These are phyloP conservation scores for Pantherophis vulpinus DNA, from an alignment of 2,797 vertebrate species.

Conservation along the genomic window DNA sequence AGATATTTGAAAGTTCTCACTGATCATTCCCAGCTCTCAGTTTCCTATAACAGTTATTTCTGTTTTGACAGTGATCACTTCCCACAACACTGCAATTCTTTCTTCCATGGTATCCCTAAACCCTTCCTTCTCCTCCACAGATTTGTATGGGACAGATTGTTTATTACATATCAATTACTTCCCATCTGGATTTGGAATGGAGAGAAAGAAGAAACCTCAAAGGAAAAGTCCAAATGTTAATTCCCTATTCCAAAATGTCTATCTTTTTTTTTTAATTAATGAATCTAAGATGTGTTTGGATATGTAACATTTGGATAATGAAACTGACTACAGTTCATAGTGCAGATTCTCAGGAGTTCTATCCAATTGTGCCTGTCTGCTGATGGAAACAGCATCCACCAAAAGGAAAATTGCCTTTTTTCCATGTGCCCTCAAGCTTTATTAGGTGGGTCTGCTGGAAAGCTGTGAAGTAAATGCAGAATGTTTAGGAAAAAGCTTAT, in stretches of 20 bases:
- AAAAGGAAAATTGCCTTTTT: not conserved
- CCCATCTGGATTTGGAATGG: conserved; percentile 15
- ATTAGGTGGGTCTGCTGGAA: not conserved
- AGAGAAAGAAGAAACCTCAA: conserved; percentile 7
- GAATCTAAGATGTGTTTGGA: not conserved
- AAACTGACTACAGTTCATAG: not conserved
- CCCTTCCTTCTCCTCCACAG: not conserved
- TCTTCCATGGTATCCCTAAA: conserved; percentile 25
- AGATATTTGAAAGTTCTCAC: conserved; percentile 41
- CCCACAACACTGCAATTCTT: not conserved
- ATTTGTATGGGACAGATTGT: not conserved
- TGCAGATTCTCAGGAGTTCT: not conserved
- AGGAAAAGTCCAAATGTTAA: conserved; percentile 10
- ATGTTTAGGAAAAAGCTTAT: not conserved
- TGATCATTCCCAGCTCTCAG: conserved; percentile 2
- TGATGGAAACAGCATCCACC: not conserved
- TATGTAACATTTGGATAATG: not conserved
- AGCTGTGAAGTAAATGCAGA: not conserved
- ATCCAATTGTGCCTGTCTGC: not conserved
- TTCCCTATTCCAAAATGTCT: not conserved
- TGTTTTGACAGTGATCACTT: conserved; percentile 37
- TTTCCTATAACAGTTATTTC: conserved; percentile 40
- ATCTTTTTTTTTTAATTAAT: not conserved
- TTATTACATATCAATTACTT: not conserved
- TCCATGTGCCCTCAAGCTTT: not conserved